Base-by-base conservation (phyloP, 1,140 invertebrate genomes). In the Trichoplusia ni region DNA sequence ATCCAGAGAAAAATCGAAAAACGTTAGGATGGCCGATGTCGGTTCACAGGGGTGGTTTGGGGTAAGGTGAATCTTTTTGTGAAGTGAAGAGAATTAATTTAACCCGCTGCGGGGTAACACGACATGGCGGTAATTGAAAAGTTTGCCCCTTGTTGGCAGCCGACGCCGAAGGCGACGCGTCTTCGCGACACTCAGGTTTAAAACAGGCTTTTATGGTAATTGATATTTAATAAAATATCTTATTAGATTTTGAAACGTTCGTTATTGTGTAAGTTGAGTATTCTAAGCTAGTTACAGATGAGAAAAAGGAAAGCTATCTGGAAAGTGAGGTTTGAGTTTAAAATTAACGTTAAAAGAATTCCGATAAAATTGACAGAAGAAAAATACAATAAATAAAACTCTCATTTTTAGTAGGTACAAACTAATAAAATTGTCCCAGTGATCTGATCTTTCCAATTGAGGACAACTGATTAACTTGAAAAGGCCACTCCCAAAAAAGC, bases 51-150 rank as follows among this genome's bases (percentile, higher is more conserved):
- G 75, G 79, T 67, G 82, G 77, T 61, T 77, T 80, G 78, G 80
- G 80, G 84, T 74, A 82, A 88, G 84, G 83, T 86, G 85, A 86
- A 90, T 90, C 88, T 90, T 89, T 89, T 89, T 90, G 87, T 90
- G 86, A 91, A 91, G 86, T 90, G 81, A 85, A 90, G 86, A 83
- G 90, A 91, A 91, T 91, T 91, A 91, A 91, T 91, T 91, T 91
- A 90, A 90, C 86, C 86, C 82, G 87, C 82, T 89, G 84, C 87
- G 85, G 90, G 89, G 88, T 90, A 86, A 90, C 90, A 90, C 86
- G 89, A 90, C 89, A 89, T 84, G 81, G 86, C 84, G 79, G 90
- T 91, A 91, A 91, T 91, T 91, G 89, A 91, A 91, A 91, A 91
- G 90, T 91, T 91, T 86, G 90, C 86, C 88, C 87, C 89, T 84